Evolutionary conservation across 2,113 vertebrate genomes (phyloP), one percentile per base, ranked within the genome.

Genomic region (Cyanistes caeruleus): DNA sequence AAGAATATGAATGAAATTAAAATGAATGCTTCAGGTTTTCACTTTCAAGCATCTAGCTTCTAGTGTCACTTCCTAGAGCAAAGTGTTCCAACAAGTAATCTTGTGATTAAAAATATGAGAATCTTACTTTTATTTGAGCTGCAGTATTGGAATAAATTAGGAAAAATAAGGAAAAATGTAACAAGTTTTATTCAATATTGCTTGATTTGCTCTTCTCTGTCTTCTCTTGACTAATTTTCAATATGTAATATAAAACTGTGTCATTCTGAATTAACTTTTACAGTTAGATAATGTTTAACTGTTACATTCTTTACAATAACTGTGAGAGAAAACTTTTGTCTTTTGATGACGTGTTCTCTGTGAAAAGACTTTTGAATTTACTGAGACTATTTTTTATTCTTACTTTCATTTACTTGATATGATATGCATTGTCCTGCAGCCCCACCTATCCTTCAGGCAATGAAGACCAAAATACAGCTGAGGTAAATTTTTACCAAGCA

Each of bases 371-470:
- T 91, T 39, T 84, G 20, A 87, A 72, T 87, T 49, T 63, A 82
- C 33, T n/a, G 41, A 90, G 21, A 7, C 37, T 68, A 8, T 87
- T 87, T 85, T 60, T 93, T 82, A 76, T 62, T 73, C 18, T 27
- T 78, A 43, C 56, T 94, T 91, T 76, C 20, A 78, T 91, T 72
- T 76, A 82, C 6, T 24, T 49, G 41, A 85, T 91, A 69, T 93
- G 23, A 8, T 91, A 76, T 0, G 0, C 55, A 39, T 62, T 1
- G 2, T 84, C 5, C 4, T 37, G 23, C n/a, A 69, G 64, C 58
- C 25, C 72, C 11, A 20, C 60, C 10, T 79, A 8, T 78, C 46
- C 31, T 87, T 79, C 53, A 65, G 70, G 49, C 46, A 73, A 20
- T 35, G 70, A 56, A 95, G 93, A 93, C 18, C 41, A 33, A 76